Percentiles rank a stretch among this genome's conserved stretches.
phyloP scores from a whole-genome alignment of 2,888 invertebrate genomes.

The Nycteola revayana region DNA sequence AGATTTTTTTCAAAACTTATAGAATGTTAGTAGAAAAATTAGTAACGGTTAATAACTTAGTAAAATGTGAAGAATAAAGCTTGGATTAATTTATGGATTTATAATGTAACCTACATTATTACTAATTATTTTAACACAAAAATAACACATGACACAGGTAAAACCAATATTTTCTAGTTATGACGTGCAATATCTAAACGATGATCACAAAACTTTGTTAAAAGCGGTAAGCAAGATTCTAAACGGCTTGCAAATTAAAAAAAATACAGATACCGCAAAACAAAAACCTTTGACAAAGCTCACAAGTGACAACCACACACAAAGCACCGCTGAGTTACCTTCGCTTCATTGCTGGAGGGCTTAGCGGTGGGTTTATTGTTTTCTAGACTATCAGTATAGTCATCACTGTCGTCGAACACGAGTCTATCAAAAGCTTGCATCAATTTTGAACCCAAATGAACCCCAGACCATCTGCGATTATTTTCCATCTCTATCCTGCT shows the following conservation, averaged over 20 bases:
- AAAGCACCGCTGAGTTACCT: conserved; percentile 68
- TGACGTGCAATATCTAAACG: conserved; percentile 16
- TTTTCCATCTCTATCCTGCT: conserved; percentile 70
- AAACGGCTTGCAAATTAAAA: conserved; percentile 39
- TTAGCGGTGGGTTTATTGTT: conserved; percentile 76
- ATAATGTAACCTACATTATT: too few species aligned
- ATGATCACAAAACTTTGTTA: conserved; percentile 36
- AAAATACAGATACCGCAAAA: conserved; percentile 40
- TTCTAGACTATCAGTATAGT: conserved; percentile 89
- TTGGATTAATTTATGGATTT: too few species aligned
- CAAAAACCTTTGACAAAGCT: conserved; percentile 16
- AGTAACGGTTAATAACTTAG: too few species aligned
- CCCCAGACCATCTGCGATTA: conserved; percentile 88
- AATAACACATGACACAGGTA: too few species aligned
- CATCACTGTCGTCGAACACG: conserved; percentile 85
- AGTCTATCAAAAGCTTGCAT: conserved; percentile 88
- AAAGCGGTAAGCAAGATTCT: conserved; percentile 43
- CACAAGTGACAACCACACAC: conserved; percentile 34
- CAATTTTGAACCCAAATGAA: conserved; percentile 86
- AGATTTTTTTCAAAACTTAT: too few species aligned
- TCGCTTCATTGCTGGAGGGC: conserved; percentile 75
- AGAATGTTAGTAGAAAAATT: too few species aligned
- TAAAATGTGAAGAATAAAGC: too few species aligned
- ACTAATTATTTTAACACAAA: too few species aligned
- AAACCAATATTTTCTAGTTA: too few species aligned